Base-by-base conservation (phyloP, 2,797 vertebrate species). In the Argya squamiceps region DNA sequence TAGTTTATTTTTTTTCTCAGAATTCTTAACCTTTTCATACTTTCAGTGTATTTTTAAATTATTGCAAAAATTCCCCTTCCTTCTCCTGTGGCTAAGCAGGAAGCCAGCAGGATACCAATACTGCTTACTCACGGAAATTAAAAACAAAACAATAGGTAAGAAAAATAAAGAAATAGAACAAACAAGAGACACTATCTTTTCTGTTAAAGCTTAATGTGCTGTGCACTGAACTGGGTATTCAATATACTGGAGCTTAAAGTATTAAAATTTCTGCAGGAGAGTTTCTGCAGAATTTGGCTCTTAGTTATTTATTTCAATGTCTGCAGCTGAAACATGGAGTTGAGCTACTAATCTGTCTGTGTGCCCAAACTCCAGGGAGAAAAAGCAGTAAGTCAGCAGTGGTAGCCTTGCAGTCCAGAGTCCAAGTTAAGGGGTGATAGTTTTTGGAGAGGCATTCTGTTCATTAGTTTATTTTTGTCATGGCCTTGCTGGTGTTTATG, bases 41-140 rank as follows among this genome's bases (percentile, higher is more conserved):
- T 96, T 96, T 67, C 26, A 29, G 94, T 88, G 50, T 97, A 95
- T 96, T 97, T 97, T 96, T 94, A 96, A 90, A 92, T 96, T 76
- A 93, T 67, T 92, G 94, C 88, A 94, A 79, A 96, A 96, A 97
- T 90, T 94, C 67, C 91, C 85, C 88, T 96, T 96, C 92, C 95
- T 95, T 90, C 89, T 97, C 89, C 69, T 86, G 92, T 93, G 74
- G 93, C 88, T 79, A 94, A 78, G 91, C 94, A 95, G 95, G 96
- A 97, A 96, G 88, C 91, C 94, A 95, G 93, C 91, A 96, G 94
- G 96, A 96, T 96, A 96, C 88, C 88, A 95, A 95, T 96, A 95
- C 96, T 84, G 93, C 95, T 96, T 96, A 95, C 92, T 92, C 88
- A 91, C 71, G 89, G 96, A 96, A 95, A 95, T 86, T 87, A 92